phyloP scores from a whole-genome alignment of 2,113 vertebrate genomes.

The Aegotheles bennettii region DNA sequence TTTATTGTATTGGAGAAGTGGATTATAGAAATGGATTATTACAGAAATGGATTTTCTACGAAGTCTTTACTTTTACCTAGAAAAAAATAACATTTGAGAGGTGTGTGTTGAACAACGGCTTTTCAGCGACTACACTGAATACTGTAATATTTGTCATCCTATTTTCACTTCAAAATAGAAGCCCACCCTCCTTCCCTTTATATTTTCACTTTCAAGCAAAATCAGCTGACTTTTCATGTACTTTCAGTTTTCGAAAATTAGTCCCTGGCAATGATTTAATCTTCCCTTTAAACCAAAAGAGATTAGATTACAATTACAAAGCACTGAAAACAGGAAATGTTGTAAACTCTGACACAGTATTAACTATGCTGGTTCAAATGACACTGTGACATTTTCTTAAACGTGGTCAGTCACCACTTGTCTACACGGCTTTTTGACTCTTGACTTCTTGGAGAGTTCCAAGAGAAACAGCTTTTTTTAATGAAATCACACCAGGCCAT shows the following conservation, averaged over 20 bases:
- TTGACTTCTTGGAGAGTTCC: background rate
- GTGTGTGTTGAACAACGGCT: background rate
- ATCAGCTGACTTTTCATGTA: background rate
- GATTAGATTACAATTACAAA: conserved; percentile 49
- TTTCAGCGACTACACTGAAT: background rate
- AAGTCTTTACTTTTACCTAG: background rate
- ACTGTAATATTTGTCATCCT: background rate
- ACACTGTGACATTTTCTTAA: conserved; percentile 5
- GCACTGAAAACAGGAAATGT: conserved; percentile 41
- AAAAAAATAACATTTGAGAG: background rate
- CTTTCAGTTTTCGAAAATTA: conserved; percentile 15
- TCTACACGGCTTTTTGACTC: background rate
- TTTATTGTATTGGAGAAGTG: background rate
- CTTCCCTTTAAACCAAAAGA: conserved; percentile 8
- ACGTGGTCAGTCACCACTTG: background rate
- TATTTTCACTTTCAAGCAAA: conserved; percentile 39
- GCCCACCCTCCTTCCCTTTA: background rate
- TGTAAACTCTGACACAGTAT: conserved; percentile 39
- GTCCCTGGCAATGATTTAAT: conserved; percentile 14
- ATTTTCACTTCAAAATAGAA: conserved; percentile 4
- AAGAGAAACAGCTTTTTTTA: background rate
- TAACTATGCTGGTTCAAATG: background rate
- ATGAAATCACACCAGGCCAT: background rate
- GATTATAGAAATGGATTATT: background rate
- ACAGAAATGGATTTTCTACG: background rate